Evolutionary conservation across 2,797 vertebrate genomes (phyloP).

Genomic region (Poeciliopsis turneri): DNA sequence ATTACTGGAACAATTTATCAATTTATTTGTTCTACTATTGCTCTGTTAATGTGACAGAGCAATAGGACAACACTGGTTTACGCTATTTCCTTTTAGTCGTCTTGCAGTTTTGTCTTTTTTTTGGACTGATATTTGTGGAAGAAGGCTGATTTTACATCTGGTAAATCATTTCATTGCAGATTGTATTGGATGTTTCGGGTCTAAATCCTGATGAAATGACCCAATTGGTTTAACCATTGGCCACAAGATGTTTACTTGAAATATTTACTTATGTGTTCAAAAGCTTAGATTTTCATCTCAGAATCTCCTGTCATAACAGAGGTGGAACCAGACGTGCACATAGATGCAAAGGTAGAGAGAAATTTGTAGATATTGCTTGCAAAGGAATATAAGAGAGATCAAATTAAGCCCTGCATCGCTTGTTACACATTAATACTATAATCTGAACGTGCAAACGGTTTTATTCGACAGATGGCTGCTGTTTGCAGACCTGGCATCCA

Average conservation of each 20-base stretch:
- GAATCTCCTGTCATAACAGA: not conserved
- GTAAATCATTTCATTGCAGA: not conserved
- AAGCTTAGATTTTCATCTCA: not conserved
- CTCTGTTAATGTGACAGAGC: too few relatives aligned
- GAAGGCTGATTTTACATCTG: not conserved
- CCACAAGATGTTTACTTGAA: not conserved
- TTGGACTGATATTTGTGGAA: not conserved
- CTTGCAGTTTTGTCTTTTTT: not conserved
- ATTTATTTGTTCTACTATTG: too few relatives aligned
- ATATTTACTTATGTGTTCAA: not conserved
- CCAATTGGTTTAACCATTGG: not conserved
- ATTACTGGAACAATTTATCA: too few relatives aligned
- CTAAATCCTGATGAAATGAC: not conserved
- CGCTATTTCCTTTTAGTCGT: not conserved
- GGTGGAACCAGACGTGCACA: not conserved
- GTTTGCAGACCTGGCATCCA: constrained; percentile 54
- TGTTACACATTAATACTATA: constrained; percentile 22
- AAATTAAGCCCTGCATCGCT: constrained; percentile 14
- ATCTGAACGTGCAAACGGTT: constrained; percentile 16
- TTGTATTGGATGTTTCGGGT: not conserved
- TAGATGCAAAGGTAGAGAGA: not conserved
- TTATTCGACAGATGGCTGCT: constrained; percentile 60
- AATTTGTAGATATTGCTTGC: not conserved
- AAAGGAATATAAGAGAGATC: constrained; percentile 3
- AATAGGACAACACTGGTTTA: not conserved